phyloP scores from a whole-genome alignment of 1,140 invertebrate species.

The Bombus difficillimus region DNA sequence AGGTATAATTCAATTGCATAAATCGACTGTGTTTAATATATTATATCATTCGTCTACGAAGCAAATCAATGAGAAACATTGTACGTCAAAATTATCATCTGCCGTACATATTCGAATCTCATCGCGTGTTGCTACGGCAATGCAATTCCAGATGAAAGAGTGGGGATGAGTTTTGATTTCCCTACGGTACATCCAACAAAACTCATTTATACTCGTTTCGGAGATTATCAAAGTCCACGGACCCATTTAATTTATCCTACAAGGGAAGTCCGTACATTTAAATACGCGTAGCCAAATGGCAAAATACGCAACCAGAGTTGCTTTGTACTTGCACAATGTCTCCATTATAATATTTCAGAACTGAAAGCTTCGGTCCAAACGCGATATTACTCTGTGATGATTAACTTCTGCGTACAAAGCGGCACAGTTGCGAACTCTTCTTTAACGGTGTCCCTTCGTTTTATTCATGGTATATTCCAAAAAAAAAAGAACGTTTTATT shows the following conservation, averaged over 20 bases:
- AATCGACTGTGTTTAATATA: no score
- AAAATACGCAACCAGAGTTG: slow-evolving; percentile 44
- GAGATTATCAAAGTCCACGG: slow-evolving; percentile 69
- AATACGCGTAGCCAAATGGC: slow-evolving; percentile 58
- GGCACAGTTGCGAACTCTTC: background rate
- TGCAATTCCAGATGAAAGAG: slow-evolving; percentile 56
- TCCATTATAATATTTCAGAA: slow-evolving; percentile 43
- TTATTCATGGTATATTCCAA: background rate
- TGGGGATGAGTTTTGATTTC: slow-evolving; percentile 72
- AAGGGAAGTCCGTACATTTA: slow-evolving; percentile 64
- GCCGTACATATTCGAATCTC: slow-evolving; percentile 55
- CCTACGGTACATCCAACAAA: slow-evolving; percentile 72
- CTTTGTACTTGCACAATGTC: slow-evolving; percentile 37
- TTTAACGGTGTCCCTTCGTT: background rate
- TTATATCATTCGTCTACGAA: slow-evolving; percentile 11
- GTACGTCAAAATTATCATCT: slow-evolving; percentile 51
- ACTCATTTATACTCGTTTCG: slow-evolving; percentile 74
- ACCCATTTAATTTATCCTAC: slow-evolving; percentile 70
- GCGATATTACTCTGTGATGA: slow-evolving; percentile 18
- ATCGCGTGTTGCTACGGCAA: slow-evolving; percentile 57
- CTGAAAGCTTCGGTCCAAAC: slow-evolving; percentile 41
- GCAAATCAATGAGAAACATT: background rate
- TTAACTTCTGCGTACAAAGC: slow-evolving; percentile 29
- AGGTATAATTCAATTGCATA: no score
- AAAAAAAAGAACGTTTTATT: background rate